Evolutionary conservation across 2,797 vertebrate species (phyloP), one percentile per base, ranked within the genome.

Genomic region (Fundulus diaphanus): DNA sequence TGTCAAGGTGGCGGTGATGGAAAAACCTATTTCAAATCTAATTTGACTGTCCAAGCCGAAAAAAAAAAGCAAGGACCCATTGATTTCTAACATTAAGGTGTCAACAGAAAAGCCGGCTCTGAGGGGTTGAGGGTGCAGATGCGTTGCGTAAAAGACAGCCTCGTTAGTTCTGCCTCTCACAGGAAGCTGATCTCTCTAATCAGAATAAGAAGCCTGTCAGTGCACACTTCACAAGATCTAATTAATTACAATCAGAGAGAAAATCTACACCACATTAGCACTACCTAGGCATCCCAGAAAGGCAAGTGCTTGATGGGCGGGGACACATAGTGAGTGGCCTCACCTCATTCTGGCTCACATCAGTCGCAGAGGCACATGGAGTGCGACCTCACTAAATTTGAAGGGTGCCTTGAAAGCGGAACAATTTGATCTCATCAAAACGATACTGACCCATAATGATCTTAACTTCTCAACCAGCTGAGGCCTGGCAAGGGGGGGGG

Each of bases 241-340:
- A 95, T 95, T 94, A 95, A 94, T 92, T 88, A 85, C 91, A 94
- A 95, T 94, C 93, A 91, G 88, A 90, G 78, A 85, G 78, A 77
- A 40, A 91, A 92, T 92, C 82, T 86, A 83, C 90, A 87, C 79
- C 87, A 90, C 79, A 92, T 92, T 92, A 92, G 87, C 51, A 65
- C 75, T 78, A 86, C 88, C 80, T 68, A 74, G 73, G 84, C 80
- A 72, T 67, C 70, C n/a, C 66, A 73, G 75, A 84, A 52, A 85
- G 72, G 48, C 79, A 73, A 71, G 35, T 48, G 37, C 48, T 65
- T 37, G 63, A 42, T 48, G 37, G 70, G 44, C 56, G 44, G 57
- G 54, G 33, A 48, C 49, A 66, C 57, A 68, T 44, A 76, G 31
- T 61, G 42, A 49, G 29, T 31, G 37, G 61, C 74, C 56, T 76